Conservation (phyloP, 2,797 vertebrate genomes). For the Poliocrania exsul region DNA sequence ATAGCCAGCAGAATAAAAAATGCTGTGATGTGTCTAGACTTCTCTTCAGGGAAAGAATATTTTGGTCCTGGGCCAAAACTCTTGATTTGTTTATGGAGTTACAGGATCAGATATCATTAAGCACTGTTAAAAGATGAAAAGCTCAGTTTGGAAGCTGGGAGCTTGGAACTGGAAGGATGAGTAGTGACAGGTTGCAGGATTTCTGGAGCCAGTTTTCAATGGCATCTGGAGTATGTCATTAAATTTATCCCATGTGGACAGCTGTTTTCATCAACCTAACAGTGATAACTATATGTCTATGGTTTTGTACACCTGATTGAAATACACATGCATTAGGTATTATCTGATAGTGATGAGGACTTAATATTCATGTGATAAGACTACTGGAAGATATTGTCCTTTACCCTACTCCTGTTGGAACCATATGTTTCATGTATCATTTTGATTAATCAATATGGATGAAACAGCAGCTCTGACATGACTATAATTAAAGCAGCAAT, state of each 20-base stretch:
- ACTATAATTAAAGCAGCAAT: not conserved
- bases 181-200: not conserved
- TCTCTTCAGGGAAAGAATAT: conserved; percentile 10
- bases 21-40: not conserved
- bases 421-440: not conserved
- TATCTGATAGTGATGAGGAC: not conserved
- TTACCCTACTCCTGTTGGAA: not conserved
- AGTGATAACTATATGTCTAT: conserved; percentile 22
- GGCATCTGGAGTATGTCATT: conserved; percentile 67
- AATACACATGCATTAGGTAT: conserved; percentile 33
- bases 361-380: conserved; percentile 16
- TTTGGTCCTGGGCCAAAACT: conserved; percentile 1
- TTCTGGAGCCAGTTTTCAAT: conserved; percentile 47
- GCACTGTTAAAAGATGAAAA: conserved; percentile 38
- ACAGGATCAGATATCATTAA: conserved; percentile 44
- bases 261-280: conserved; percentile 65
- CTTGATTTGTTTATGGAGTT: conserved; percentile 16
- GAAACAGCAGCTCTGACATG: not conserved
- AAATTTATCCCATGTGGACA: conserved; percentile 48
- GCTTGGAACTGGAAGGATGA: conserved; percentile 1
- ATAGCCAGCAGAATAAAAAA: conserved; percentile 12
- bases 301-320: conserved; percentile 41
- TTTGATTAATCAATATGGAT: not conserved
- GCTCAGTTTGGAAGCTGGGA: not conserved
- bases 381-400: not conserved